Evolutionary conservation across 2,113 vertebrate species (phyloP).

Genomic region (Agelaius tricolor): DNA sequence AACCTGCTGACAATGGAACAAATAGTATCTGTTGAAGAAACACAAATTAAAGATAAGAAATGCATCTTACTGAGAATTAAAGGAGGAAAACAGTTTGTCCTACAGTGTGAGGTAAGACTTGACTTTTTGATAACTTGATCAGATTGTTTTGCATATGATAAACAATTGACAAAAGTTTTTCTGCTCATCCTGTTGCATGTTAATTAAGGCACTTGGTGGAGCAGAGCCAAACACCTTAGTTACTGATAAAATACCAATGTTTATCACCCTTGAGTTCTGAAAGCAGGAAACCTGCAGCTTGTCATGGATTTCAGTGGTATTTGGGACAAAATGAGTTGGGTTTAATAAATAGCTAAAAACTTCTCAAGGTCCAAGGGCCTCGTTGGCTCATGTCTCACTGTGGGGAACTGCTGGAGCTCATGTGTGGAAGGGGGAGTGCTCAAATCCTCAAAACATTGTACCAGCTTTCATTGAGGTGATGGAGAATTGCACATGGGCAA

Average conservation of each 20-base stretch:
- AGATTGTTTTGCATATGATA: background rate
- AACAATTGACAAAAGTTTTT: background rate
- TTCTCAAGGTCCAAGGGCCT: background rate
- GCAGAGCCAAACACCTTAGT: background rate
- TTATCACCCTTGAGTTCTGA: background rate
- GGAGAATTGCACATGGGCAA: accelerated
- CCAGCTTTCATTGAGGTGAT: background rate
- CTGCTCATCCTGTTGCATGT: accelerated
- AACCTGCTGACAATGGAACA: slow-evolving; percentile 98
- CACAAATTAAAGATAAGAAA: slow-evolving; percentile 96
- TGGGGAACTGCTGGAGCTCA: background rate
- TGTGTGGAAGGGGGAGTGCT: background rate
- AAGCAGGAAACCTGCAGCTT: background rate
- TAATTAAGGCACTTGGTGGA: background rate
- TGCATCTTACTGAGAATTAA: slow-evolving; percentile 96
- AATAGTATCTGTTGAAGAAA: slow-evolving; percentile 93
- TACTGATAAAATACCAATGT: background rate
- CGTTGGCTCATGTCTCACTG: accelerated
- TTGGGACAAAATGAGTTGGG: background rate
- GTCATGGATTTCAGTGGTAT: background rate
- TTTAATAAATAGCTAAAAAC: background rate
- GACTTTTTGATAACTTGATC: background rate
- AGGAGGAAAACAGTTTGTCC: slow-evolving; percentile 95
- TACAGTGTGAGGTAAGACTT: slow-evolving; percentile 92
- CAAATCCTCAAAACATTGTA: background rate